These are phyloP conservation scores for Megalonaias nervosa DNA, from an alignment of 1,140 invertebrate genomes.

Conservation along the genomic window DNA sequence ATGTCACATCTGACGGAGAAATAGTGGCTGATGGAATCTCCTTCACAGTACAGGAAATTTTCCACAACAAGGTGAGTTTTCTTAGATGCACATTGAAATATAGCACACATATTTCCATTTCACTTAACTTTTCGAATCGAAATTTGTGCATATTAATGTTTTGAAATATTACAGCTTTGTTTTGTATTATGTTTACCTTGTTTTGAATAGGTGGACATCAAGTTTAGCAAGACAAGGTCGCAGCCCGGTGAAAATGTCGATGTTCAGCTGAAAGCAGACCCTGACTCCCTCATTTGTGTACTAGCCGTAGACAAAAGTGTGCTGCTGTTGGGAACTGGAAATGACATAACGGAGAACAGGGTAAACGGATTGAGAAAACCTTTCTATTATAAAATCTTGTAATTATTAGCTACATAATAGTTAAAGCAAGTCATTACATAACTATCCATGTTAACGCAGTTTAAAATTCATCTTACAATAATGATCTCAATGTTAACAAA, in stretches of 20 bases:
- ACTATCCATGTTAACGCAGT: no score
- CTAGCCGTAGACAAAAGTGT: conserved; percentile 90
- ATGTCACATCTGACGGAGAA: conserved; percentile 79
- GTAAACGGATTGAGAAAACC: conserved; percentile 35
- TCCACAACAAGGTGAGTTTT: conserved; percentile 72
- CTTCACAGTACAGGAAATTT: conserved; percentile 72
- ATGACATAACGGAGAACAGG: conserved; percentile 75
- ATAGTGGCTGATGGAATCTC: conserved; percentile 76
- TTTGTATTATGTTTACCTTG: not conserved
- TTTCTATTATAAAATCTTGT: no score
- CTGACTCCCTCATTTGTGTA: conserved; percentile 88
- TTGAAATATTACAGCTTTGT: no score
- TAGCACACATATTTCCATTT: no score
- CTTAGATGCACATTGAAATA: no score
- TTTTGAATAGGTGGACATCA: conserved; percentile 31
- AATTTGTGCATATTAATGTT: no score
- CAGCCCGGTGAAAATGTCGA: conserved; percentile 82
- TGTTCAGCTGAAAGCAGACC: conserved; percentile 82
- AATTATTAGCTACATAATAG: no score
- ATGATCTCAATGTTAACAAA: no score
- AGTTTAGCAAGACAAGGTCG: conserved; percentile 68
- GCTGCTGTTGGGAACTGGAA: conserved; percentile 78
- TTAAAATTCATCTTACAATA: no score
- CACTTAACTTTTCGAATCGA: no score
- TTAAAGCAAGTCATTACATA: no score